Base-by-base conservation (phyloP, 1,140 invertebrate species). In the Holotrichia oblita region DNA sequence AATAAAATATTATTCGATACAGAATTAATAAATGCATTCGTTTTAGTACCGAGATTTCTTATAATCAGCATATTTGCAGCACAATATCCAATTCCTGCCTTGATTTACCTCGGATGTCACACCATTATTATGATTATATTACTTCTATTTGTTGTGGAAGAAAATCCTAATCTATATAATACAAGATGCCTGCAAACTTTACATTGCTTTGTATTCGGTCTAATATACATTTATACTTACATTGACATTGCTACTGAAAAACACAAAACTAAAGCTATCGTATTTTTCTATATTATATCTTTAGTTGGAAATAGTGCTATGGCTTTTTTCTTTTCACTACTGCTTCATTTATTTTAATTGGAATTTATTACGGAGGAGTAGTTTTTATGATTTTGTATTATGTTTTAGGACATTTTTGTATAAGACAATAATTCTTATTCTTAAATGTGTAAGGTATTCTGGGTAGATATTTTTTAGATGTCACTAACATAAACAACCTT, bases 11-110 rank as follows among this genome's bases (percentile, higher is more conserved):
- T n/a, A n/a, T 34, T 34, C 27, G 27, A 34, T 2, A 4, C 27
- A 34, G 27, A 34, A 34, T 34, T 34, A 34, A 34, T n/a, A 34
- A 34, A 1, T 34, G 1, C 27, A 34, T n/a, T 74, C 14, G 73
- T 74, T 74, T 74, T 22, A 76, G 44, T 76, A n/a, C 74, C 42
- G 0, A 76, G 34, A 24, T 59, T 77, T 40, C 20, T 77, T n/a
- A 10, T 59, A 14, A 40, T 77, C 34, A 59, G 76, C 48, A 17
- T 61, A 17, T n/a, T 61, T 55, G 44, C 59, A 61, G 59, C 48
- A 14, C 27, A 34, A n/a, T 17, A 61, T 34, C 20, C 22, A 12
- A 59, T 64, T n/a, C 76, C 27, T n/a, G 55, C 55, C 8, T 8
- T 34, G 4, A 27, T 69, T 34, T 69, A 69, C 24, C 61, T 69